phyloP scores from a whole-genome alignment of 2,797 vertebrate species.

The Lutjanus argentimaculatus region DNA sequence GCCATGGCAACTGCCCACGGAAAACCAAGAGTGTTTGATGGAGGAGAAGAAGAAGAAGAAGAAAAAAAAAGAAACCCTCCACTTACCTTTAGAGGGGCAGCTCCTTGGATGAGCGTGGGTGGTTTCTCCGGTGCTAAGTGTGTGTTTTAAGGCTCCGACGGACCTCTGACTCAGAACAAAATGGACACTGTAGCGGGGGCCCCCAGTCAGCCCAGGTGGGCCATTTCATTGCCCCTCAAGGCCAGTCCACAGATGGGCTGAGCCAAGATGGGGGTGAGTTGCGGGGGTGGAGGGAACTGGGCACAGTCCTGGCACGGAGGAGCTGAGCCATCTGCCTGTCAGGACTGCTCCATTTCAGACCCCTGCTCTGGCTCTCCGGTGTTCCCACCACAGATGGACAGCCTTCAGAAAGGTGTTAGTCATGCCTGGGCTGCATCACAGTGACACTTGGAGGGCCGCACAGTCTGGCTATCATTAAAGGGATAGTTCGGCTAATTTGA shows the following conservation, averaged over 20 bases:
- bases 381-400: slow-evolving; percentile 78
- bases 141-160: slow-evolving; percentile 35
- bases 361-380: slow-evolving; percentile 56
- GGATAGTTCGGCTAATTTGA: too few species aligned
- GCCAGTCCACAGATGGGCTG: slow-evolving; percentile 75
- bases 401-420: slow-evolving; percentile 77
- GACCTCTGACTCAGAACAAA: slow-evolving; percentile 59
- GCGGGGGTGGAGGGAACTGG: slow-evolving; percentile 54
- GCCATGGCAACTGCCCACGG: slow-evolving; percentile 81
- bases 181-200: slow-evolving; percentile 31
- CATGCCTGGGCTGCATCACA: slow-evolving; percentile 59
- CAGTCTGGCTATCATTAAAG: slow-evolving; percentile 41
- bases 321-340: slow-evolving; percentile 81
- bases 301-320: slow-evolving; percentile 69
- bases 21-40: slow-evolving; percentile 70
- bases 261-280: slow-evolving; percentile 56
- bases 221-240: slow-evolving; percentile 61
- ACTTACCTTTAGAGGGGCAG: slow-evolving; percentile 73
- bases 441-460: slow-evolving; percentile 44
- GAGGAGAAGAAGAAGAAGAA: slow-evolving; percentile 51
- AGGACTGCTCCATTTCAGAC: slow-evolving; percentile 75
- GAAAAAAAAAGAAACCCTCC: slow-evolving; percentile 44
- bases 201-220: slow-evolving; percentile 63
- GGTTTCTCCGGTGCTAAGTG: slow-evolving; percentile 40
- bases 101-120: slow-evolving; percentile 67